Evolutionary conservation across 2,797 vertebrate species (phyloP).

Genomic region (Myotis pilosus): DNA sequence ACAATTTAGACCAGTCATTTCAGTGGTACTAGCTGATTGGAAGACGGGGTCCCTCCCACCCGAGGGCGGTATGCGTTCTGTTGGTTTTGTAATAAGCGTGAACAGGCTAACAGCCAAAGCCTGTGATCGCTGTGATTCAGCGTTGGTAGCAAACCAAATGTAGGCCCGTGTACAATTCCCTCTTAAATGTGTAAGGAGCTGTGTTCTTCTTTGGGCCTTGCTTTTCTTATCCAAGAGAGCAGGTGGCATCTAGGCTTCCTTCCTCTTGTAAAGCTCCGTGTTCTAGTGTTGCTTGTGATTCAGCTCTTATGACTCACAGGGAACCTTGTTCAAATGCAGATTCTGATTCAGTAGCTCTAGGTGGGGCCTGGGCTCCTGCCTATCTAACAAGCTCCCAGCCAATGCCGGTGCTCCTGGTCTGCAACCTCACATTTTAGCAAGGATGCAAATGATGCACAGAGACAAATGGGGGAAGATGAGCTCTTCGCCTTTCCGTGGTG

Average conservation of each 20-base stretch:
- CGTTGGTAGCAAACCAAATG: not conserved
- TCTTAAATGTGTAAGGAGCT: not conserved
- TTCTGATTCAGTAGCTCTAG: not conserved
- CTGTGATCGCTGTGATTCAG: not conserved
- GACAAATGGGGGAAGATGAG: not conserved
- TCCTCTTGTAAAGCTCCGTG: not conserved
- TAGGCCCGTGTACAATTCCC: not conserved
- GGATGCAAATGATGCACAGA: not conserved
- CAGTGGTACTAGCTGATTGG: constrained; percentile 8
- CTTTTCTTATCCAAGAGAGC: not conserved
- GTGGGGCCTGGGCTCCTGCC: not conserved
- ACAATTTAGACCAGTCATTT: constrained; percentile 75
- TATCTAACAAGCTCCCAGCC: not conserved
- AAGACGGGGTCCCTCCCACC: not conserved
- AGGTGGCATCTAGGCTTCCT: not conserved
- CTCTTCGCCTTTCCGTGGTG: not conserved
- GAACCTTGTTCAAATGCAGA: not conserved
- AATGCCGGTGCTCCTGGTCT: not conserved
- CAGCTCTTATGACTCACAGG: not conserved
- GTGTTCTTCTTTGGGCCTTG: not conserved
- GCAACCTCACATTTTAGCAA: not conserved
- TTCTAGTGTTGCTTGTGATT: not conserved
- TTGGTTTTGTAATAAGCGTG: not conserved
- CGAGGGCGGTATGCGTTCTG: not conserved
- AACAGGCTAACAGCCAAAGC: not conserved